These are phyloP conservation scores for Sebastes reedi DNA, from an alignment of 2,797 vertebrate species.

Conservation along the genomic window DNA sequence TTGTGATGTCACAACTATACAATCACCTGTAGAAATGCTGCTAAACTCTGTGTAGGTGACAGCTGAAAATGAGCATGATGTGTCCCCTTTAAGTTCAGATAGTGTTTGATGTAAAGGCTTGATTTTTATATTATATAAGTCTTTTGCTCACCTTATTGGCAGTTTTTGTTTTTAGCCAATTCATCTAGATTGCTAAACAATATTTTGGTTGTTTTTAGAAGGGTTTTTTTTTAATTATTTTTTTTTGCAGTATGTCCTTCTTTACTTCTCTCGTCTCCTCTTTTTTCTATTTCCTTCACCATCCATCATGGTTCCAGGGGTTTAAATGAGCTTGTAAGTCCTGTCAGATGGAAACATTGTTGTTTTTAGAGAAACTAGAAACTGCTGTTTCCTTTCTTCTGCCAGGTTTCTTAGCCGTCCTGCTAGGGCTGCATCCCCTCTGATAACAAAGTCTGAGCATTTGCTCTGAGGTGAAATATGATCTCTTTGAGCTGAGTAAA, in stretches of 20 bases:
- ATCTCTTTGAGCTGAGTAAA: conserved; percentile 38
- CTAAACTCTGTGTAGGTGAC: not conserved
- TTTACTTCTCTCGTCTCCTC: not conserved
- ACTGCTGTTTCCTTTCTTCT: conserved; percentile 36
- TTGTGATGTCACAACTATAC: too few species aligned
- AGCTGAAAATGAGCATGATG: too few species aligned
- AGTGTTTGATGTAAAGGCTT: not conserved
- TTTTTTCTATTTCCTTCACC: conserved; percentile 3
- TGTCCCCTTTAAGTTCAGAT: not conserved
- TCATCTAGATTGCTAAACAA: not conserved
- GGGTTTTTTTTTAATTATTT: not conserved
- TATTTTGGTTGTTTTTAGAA: not conserved
- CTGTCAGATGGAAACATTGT: conserved; percentile 30
- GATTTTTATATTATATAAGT: not conserved
- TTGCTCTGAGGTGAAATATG: conserved; percentile 48
- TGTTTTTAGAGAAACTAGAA: conserved; percentile 41
- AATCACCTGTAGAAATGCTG: too few species aligned
- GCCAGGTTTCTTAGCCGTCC: conserved; percentile 35
- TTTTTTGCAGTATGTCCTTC: not conserved
- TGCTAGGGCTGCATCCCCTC: conserved; percentile 34
- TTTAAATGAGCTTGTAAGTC: conserved; percentile 25
- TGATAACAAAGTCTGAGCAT: conserved; percentile 48
- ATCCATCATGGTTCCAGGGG: conserved; percentile 5
- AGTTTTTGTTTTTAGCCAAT: not conserved
- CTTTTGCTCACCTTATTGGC: not conserved